A percentile compares a stretch with the other conserved stretches of the same genome.
These are phyloP conservation scores for Plestiodon gilberti DNA, from an alignment of 2,113 vertebrate genomes.

Conservation along the genomic window DNA sequence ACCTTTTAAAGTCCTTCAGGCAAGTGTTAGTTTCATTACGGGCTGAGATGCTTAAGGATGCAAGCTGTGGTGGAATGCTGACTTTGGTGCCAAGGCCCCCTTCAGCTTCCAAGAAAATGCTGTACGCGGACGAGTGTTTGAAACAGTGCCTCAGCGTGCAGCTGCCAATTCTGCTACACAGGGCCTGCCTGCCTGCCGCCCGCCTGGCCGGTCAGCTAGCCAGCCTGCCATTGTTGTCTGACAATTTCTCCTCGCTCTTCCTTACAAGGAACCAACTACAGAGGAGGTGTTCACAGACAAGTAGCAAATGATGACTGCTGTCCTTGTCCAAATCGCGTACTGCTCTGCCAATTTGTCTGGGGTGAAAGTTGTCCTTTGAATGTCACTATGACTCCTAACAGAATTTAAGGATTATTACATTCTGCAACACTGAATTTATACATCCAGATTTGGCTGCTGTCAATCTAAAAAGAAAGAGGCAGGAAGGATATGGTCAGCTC, in stretches of 20 bases:
- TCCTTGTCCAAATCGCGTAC: conserved; percentile 34
- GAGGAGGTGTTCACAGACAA: neutral
- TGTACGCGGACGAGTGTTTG: neutral
- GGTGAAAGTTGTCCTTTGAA: conserved; percentile 32
- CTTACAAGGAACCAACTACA: conserved; percentile 26
- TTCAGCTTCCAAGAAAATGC: conserved; percentile 28
- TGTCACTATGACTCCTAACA: conserved; percentile 27
- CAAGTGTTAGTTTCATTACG: neutral
- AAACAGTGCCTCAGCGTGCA: neutral
- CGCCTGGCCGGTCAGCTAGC: neutral
- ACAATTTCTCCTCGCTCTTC: conserved; percentile 24
- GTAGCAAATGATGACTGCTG: conserved; percentile 40
- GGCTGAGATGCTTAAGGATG: neutral
- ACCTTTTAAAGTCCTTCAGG: neutral
- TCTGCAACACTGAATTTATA: conserved; percentile 37
- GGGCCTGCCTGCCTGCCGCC: neutral
- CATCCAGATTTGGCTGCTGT: neutral
- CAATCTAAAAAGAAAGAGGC: neutral
- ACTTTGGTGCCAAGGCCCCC: neutral
- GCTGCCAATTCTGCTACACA: conserved; percentile 24
- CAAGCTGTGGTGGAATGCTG: neutral
- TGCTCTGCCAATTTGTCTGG: conserved; percentile 45
- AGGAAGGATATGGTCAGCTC: neutral
- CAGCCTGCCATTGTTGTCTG: neutral
- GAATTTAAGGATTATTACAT: conserved; percentile 21